Evolutionary conservation across 2,888 invertebrate species (phyloP).

Genomic region (Nephrotoma appendiculata): DNA sequence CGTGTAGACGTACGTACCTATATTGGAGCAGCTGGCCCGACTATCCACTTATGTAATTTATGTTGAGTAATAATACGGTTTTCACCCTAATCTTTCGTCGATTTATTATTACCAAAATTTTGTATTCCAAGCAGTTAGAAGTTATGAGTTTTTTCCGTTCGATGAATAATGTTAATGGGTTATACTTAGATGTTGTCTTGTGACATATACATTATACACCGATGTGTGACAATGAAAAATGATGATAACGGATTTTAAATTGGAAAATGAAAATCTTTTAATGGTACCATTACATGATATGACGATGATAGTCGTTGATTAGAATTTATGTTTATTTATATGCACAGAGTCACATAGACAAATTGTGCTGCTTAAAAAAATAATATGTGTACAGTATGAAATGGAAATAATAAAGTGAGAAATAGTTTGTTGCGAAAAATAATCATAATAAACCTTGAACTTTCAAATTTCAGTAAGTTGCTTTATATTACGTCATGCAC

Average conservation of each 20-base stretch:
- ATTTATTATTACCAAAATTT: not conserved
- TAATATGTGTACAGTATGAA: too few relatives aligned
- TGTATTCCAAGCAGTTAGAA: not conserved
- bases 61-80: not conserved
- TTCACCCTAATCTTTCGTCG: not conserved
- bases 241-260: not conserved
- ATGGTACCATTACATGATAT: not conserved
- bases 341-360: not conserved
- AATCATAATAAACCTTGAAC: not conserved
- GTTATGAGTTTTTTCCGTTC: not conserved
- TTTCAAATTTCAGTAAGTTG: not conserved
- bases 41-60: not conserved
- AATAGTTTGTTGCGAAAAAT: not conserved
- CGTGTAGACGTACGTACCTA: not conserved
- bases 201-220: not conserved
- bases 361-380: not conserved
- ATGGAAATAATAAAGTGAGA: not conserved
- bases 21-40: not conserved
- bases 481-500: not conserved
- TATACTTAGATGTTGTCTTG: not conserved
- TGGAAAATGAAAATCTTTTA: not conserved
- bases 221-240: not conserved
- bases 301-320: not conserved
- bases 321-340: not conserved
- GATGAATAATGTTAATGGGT: not conserved